Evolutionary conservation across 2,888 invertebrate species (phyloP).

Genomic region (Mythimna impura): DNA sequence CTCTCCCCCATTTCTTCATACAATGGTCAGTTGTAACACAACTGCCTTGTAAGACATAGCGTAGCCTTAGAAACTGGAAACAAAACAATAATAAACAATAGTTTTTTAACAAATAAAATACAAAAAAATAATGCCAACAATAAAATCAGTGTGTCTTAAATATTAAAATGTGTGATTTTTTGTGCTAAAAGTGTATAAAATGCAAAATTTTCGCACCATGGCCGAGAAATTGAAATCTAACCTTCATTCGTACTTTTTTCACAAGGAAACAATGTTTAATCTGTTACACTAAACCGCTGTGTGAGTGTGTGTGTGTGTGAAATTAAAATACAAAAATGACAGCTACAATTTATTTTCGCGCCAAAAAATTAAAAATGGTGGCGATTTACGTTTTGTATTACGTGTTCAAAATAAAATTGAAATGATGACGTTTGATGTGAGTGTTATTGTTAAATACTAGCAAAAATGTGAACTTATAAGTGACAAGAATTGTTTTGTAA

Average conservation of each 20-base stretch:
- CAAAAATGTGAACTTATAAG: conserved; percentile 75
- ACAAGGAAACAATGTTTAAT: conserved; percentile 71
- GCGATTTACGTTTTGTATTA: conserved; percentile 81
- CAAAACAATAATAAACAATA: conserved; percentile 89
- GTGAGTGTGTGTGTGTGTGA: conserved; percentile 55
- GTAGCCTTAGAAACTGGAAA: conserved; percentile 87
- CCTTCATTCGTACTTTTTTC: conserved; percentile 73
- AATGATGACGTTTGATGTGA: conserved; percentile 80
- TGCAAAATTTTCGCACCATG: conserved; percentile 68
- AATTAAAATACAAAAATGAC: conserved; percentile 79
- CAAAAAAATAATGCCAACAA: conserved; percentile 24
- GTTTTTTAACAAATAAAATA: conserved; percentile 61
- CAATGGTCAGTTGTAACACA: conserved; percentile 86
- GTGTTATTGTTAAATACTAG: conserved; percentile 67
- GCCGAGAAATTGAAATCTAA: conserved; percentile 73
- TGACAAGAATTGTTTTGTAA: conserved; percentile 57
- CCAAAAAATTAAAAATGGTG: conserved; percentile 85
- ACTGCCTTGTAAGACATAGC: conserved; percentile 84
- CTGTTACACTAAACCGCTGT: conserved; percentile 60
- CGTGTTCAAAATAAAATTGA: conserved; percentile 88
- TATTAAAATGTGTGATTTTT: conserved; percentile 50
- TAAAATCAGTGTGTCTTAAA: conserved; percentile 27
- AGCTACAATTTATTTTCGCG: conserved; percentile 81
- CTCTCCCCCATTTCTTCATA: conserved; percentile 81
- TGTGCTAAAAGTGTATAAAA: conserved; percentile 46